Conservation (phyloP, 2,797 vertebrate species). For the Lateolabrax maculatus region DNA sequence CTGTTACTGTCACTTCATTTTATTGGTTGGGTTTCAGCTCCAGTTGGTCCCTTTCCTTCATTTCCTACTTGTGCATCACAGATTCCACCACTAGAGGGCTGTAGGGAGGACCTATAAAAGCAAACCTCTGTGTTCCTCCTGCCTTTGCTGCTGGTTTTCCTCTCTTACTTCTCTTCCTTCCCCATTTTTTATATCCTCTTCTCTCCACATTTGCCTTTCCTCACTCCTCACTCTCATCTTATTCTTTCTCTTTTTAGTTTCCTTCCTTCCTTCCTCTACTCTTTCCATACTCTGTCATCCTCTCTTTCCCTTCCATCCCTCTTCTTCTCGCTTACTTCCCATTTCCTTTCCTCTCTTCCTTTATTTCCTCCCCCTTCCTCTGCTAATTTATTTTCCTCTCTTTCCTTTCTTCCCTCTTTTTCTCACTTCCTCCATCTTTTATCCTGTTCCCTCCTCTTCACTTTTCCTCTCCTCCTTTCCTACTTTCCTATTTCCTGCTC, state of each 20-base stretch:
- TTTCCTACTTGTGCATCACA: conserved; percentile 14
- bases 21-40: background rate
- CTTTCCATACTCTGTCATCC: too few relatives aligned
- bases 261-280: background rate
- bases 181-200: background rate
- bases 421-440: too few relatives aligned
- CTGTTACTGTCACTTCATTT: background rate
- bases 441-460: too few relatives aligned
- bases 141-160: background rate
- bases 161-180: background rate
- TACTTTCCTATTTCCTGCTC: too few relatives aligned
- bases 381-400: background rate
- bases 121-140: background rate
- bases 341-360: background rate
- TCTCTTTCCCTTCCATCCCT: too few relatives aligned
- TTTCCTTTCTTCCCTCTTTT: background rate
- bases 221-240: background rate
- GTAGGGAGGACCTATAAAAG: background rate
- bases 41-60: conserved; percentile 6
- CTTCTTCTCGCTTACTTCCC: background rate
- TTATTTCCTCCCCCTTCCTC: background rate
- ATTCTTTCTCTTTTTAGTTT: background rate
- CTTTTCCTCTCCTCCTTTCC: too few relatives aligned
- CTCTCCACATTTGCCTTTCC: background rate
- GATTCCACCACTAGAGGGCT: conserved; percentile 51